A percentile compares a stretch with the other conserved stretches of the same genome.
These are phyloP conservation scores for Xenentodon cancila DNA, from an alignment of 2,797 vertebrate genomes.

Conservation along the genomic window DNA sequence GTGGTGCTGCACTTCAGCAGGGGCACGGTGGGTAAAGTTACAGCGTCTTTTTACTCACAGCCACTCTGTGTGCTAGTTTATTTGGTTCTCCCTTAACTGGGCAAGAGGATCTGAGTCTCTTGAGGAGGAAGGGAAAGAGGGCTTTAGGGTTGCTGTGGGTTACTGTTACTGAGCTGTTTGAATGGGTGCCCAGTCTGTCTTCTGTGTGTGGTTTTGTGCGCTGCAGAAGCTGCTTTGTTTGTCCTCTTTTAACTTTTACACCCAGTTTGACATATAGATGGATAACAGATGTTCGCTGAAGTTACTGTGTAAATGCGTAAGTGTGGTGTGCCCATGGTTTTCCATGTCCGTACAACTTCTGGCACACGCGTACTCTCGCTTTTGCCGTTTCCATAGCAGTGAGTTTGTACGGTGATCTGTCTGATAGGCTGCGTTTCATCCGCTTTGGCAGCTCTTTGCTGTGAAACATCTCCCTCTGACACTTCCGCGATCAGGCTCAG, in stretches of 20 bases:
- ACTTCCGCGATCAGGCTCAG: conserved; percentile 52
- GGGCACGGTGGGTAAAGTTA: conserved; percentile 74
- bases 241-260: conserved; percentile 48
- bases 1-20: conserved; percentile 57
- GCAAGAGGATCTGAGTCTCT: conserved; percentile 64
- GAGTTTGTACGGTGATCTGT: conserved; percentile 56
- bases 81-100: conserved; percentile 57
- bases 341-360: conserved; percentile 53
- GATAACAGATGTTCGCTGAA: conserved; percentile 43
- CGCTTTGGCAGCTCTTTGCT: conserved; percentile 44
- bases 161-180: conserved; percentile 76
- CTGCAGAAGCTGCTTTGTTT: conserved; percentile 54
- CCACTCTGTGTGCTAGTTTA: conserved; percentile 55
- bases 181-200: conserved; percentile 64
- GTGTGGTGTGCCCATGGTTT: conserved; percentile 8
- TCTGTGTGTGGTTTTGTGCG: conserved; percentile 36
- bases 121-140: conserved; percentile 56
- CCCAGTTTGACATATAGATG: conserved; percentile 37
- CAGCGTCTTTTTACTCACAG: conserved; percentile 62
- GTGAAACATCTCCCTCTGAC: conserved; percentile 47
- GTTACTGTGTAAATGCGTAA: conserved; percentile 12
- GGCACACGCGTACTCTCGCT: conserved; percentile 41
- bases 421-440: conserved; percentile 51
- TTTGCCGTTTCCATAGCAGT: conserved; percentile 69
- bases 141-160: conserved; percentile 75